Evolutionary conservation across 2,888 invertebrate genomes (phyloP).

Genomic region (Eristalis tenax): DNA sequence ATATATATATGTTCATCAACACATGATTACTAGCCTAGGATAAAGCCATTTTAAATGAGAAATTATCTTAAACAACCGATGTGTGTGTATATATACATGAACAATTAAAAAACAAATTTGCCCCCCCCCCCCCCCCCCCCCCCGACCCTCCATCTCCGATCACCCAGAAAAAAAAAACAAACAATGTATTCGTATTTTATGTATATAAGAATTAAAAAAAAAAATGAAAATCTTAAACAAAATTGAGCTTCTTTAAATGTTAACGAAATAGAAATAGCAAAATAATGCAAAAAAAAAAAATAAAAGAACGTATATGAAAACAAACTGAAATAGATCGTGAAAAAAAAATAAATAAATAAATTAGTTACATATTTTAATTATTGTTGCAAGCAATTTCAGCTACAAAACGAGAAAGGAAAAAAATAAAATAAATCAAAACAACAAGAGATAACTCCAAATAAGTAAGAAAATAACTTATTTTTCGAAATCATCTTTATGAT

Average conservation of each 20-base stretch:
- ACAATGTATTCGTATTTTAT: slow-evolving; percentile 41
- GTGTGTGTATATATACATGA: slow-evolving; percentile 30
- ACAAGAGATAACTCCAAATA: slow-evolving; percentile 16
- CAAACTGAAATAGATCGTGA: not conserved
- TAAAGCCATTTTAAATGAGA: slow-evolving; percentile 8
- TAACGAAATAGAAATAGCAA: slow-evolving; percentile 21
- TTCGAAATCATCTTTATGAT: slow-evolving; percentile 52
- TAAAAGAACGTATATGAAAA: not conserved
- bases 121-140: too few relatives aligned
- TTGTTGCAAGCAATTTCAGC: slow-evolving; percentile 24
- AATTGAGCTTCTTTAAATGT: slow-evolving; percentile 66
- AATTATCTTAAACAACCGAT: slow-evolving; percentile 12
- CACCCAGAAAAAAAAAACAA: not conserved
- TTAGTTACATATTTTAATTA: slow-evolving; percentile 28
- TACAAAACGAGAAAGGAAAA: not conserved
- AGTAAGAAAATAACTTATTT: slow-evolving; percentile 45
- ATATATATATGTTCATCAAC: slow-evolving; percentile 5
- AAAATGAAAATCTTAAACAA: slow-evolving; percentile 5
- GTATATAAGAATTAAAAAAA: slow-evolving; percentile 44
- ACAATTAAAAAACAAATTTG: not conserved
- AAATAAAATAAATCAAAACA: slow-evolving; percentile 14
- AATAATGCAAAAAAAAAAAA: not conserved
- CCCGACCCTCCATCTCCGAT: not conserved
- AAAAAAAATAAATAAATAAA: slow-evolving; percentile 7
- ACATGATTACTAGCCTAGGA: slow-evolving; percentile 21